Percentiles rank a stretch among this genome's conserved stretches.
Conservation (phyloP, 2,797 vertebrate species). For the Artibeus lituratus region DNA sequence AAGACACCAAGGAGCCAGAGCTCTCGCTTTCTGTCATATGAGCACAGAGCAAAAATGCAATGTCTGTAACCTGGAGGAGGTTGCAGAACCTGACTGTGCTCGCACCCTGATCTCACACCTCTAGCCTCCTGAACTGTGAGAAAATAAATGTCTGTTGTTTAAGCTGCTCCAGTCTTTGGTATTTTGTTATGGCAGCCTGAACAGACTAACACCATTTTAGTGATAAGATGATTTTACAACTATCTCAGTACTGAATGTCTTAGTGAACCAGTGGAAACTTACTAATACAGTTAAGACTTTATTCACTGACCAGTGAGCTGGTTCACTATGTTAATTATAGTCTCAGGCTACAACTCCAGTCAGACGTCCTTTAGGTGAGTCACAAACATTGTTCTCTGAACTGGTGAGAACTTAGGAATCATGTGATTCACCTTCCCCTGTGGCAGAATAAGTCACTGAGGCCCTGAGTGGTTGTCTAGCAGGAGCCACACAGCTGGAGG, state of each 20-base stretch:
- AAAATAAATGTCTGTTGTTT: background rate
- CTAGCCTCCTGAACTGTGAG: background rate
- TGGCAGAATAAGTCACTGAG: background rate
- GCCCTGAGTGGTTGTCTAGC: background rate
- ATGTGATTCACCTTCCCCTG: background rate
- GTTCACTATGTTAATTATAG: constrained; percentile 30
- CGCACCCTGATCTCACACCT: background rate
- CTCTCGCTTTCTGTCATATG: background rate
- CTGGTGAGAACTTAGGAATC: background rate
- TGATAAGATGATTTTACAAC: background rate
- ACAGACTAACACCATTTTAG: background rate
- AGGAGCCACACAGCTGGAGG: background rate
- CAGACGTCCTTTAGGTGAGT: constrained; percentile 9
- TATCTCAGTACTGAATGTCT: background rate
- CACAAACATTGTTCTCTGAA: background rate
- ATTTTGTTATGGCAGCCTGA: background rate
- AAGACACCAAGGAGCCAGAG: background rate
- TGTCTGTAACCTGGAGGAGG: background rate
- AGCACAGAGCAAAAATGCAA: background rate
- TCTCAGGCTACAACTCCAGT: background rate
- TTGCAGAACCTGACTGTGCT: background rate
- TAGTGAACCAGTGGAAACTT: constrained; percentile 28
- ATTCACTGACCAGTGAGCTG: background rate
- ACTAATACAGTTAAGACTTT: background rate
- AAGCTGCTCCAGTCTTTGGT: background rate